Percentiles rank a stretch among this genome's conserved stretches.
Evolutionary conservation across 2,888 invertebrate genomes (phyloP).

Genomic region (Spialia ferax): DNA sequence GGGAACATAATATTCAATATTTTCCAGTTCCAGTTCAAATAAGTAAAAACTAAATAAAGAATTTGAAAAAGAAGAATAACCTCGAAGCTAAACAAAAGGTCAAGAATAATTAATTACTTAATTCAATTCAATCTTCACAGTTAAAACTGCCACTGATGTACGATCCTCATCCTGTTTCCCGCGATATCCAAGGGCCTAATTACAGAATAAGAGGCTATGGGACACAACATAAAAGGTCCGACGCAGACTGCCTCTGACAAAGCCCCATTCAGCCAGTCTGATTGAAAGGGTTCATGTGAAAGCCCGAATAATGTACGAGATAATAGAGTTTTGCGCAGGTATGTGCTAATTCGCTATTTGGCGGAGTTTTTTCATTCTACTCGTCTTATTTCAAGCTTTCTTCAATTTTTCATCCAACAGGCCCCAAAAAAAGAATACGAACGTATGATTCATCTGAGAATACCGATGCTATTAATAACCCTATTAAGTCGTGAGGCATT

Average conservation of each 20-base stretch:
- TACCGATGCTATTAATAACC: conserved; percentile 27
- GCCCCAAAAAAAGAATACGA: conserved; percentile 10
- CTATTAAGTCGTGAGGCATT: conserved; percentile 19
- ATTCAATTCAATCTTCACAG: conserved; percentile 27
- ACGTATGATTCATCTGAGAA: conserved; percentile 30
- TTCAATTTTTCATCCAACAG: conserved; percentile 4
- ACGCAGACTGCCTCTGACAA: conserved; percentile 69
- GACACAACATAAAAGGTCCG: conserved; percentile 66
- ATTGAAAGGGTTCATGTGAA: conserved; percentile 73
- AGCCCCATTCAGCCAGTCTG: conserved; percentile 71
- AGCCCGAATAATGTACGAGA: conserved; percentile 58
- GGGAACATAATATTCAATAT: too few species aligned
- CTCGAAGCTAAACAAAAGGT: not conserved
- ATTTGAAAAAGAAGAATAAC: not conserved
- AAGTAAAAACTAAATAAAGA: not conserved
- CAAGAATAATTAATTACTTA: not conserved
- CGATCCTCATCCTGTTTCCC: conserved; percentile 67
- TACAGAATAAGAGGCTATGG: conserved; percentile 67
- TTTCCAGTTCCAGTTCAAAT: too few species aligned
- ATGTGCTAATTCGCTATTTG: conserved; percentile 50
- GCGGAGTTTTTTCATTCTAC: conserved; percentile 9
- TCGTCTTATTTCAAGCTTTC: conserved; percentile 29
- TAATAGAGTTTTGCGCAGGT: conserved; percentile 69
- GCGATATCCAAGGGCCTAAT: conserved; percentile 70
- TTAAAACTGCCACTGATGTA: conserved; percentile 27